Base-by-base conservation (phyloP, 2,113 vertebrate genomes). In the Aldabrachelys gigantea region DNA sequence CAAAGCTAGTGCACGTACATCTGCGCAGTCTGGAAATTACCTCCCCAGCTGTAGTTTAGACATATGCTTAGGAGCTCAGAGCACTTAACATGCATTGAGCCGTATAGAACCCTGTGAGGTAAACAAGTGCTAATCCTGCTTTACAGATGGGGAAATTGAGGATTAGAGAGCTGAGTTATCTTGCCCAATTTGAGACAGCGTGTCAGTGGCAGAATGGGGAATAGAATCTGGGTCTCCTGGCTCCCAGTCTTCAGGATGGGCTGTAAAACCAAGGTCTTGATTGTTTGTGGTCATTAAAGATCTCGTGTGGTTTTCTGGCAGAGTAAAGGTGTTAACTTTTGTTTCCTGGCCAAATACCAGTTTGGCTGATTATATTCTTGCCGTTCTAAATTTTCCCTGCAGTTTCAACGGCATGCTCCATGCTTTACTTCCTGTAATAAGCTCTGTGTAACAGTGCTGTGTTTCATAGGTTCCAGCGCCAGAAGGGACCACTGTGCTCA, bases 301-400 rank as follows among this genome's bases (percentile, higher is more conserved):
- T 78, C 76, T 17, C 4, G 52, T 1, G 57, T 85, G 93, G 88
- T 65, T 87, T 79, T 92, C 95, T 92, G 94, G 87, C 94, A 92
- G 50, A 87, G 75, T 76, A 80, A 80, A 56, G 50, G 54, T 79
- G 75, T 86, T 91, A 89, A 95, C 69, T 92, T 87, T 88, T 0
- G 0, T 87, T 95, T 81, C 85, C 83, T 91, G 96, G 83, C 78
- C 4, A 0, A 22, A 2, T 24, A 92, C 59, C 87, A 49, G 0
- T 92, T 83, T 92, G 85, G 10, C 90, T 90, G 91, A 75, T 72
- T 92, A 0, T 82, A 47, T 62, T 94, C 80, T 80, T 89, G 35
- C 80, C 90, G 89, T 80, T 82, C 88, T 90, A 57, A 94, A 82
- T 47, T 78, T 44, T 56, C 87, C 75, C 85, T 88, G 85, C 25